Evolutionary conservation across 1,140 invertebrate species (phyloP).

Genomic region (Pemphigus obesinymphae): DNA sequence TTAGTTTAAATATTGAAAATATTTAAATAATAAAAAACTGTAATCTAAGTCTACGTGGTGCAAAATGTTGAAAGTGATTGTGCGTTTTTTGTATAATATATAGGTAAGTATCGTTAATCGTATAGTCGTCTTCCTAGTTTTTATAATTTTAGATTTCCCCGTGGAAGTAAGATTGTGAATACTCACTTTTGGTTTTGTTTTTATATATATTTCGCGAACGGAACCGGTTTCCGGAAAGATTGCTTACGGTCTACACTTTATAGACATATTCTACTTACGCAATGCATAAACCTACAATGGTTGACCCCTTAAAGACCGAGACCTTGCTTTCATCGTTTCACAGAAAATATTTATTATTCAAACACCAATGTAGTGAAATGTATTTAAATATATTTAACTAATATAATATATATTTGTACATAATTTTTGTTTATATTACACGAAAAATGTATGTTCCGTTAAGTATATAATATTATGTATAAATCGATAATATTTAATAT

Average conservation of each 20-base stretch:
- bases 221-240: not conserved
- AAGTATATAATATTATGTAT: no score
- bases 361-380: not conserved
- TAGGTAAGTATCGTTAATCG: no score
- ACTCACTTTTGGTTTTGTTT: not conserved
- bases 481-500: no score
- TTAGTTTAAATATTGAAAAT: no score
- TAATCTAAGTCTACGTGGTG: no score
- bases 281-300: not conserved
- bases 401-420: not conserved
- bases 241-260: no score
- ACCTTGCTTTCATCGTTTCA: slow-evolving; percentile 18
- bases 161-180: not conserved
- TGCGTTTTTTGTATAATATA: no score
- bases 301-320: slow-evolving; percentile 14
- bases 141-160: not conserved
- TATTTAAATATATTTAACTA: not conserved
- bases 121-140: no score
- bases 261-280: not conserved
- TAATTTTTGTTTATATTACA: no score
- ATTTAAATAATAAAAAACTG: no score
- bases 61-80: no score
- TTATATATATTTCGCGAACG: not conserved
- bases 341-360: not conserved
- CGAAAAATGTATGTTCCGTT: no score